These are phyloP conservation scores for Lomographa bimaculata DNA, from an alignment of 2,888 invertebrate genomes.

Conservation along the genomic window DNA sequence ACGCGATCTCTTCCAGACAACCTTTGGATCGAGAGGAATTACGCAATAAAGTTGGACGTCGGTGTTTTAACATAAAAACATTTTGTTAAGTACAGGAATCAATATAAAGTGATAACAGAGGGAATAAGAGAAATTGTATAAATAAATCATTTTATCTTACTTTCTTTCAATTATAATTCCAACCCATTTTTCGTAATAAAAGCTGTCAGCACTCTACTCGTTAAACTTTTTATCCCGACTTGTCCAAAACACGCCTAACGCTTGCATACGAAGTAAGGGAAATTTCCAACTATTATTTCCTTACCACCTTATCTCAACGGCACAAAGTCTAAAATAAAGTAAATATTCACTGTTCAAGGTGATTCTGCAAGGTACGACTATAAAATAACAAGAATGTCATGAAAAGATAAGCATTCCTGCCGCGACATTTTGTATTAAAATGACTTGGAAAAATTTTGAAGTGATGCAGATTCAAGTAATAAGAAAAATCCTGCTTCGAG, in stretches of 20 bases:
- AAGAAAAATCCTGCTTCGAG: no score
- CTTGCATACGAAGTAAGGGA: conserved; percentile 11
- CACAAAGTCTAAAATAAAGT: no score
- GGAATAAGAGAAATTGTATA: no score
- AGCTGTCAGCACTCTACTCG: conserved; percentile 9
- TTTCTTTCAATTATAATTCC: neutral
- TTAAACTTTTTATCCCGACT: conserved; percentile 8
- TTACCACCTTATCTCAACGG: conserved; percentile 3
- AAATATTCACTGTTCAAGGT: neutral
- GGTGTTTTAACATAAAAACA: no score
- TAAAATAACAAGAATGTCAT: conserved; percentile 14
- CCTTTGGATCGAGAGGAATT: no score
- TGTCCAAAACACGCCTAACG: conserved; percentile 14
- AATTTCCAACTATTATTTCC: conserved; percentile 1
- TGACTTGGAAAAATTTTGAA: no score
- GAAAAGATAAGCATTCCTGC: conserved; percentile 14
- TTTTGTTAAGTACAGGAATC: no score
- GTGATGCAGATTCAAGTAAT: no score
- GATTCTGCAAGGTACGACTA: neutral
- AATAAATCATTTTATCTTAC: no score
- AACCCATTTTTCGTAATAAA: conserved; percentile 1
- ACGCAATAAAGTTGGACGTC: no score
- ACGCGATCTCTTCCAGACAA: no score
- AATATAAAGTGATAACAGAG: no score
- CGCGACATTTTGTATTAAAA: conserved; percentile 8